Conservation (phyloP, 2,888 invertebrate genomes). For the Linnaemya tessellans region DNA sequence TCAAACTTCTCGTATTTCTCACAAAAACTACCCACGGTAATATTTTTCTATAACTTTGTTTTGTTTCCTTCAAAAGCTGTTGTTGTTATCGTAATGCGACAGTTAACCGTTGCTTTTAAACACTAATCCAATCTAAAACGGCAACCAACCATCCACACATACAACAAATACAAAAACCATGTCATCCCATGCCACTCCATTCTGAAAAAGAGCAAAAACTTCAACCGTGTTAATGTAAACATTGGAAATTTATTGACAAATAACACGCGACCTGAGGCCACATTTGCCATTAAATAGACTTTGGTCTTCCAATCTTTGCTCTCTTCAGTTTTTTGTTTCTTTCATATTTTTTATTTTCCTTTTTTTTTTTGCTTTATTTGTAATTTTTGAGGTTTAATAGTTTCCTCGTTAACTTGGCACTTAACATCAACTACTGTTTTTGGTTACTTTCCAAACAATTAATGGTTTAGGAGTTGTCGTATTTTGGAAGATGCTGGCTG, state of each 20-base stretch:
- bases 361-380: constrained; percentile 35
- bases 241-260: constrained; percentile 76
- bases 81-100: constrained; percentile 68
- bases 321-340: neutral
- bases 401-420: constrained; percentile 69
- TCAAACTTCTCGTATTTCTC: constrained; percentile 56
- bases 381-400: constrained; percentile 57
- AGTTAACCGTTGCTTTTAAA: constrained; percentile 68
- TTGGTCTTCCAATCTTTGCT: constrained; percentile 41
- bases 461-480: constrained; percentile 51
- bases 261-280: constrained; percentile 75
- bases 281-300: constrained; percentile 66
- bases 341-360: neutral
- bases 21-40: constrained; percentile 57
- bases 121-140: constrained; percentile 33
- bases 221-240: constrained; percentile 71
- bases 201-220: constrained; percentile 30
- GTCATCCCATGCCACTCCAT: constrained; percentile 16
- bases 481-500: constrained; percentile 19
- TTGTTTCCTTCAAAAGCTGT: constrained; percentile 23
- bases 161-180: constrained; percentile 19
- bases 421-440: constrained; percentile 71
- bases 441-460: constrained; percentile 59
- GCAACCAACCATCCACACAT: constrained; percentile 29
- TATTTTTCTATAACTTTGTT: constrained; percentile 19